Percentiles rank a stretch among this genome's conserved stretches.
phyloP scores from a whole-genome alignment of 2,113 vertebrate genomes.

The Pseudorhombus dupliciocellatus region DNA sequence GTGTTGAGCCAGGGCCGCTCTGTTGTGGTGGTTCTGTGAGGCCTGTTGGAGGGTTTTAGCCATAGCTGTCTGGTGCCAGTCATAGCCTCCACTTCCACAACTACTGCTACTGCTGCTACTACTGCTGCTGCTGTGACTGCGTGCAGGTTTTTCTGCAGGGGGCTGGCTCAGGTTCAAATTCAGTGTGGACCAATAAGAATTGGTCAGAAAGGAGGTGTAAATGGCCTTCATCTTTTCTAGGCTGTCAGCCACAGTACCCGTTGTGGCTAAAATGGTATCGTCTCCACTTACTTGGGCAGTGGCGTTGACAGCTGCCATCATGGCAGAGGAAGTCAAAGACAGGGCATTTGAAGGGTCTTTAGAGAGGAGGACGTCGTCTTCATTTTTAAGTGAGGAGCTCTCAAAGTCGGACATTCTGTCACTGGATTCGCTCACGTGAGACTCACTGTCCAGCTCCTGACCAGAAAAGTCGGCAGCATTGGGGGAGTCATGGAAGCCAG shows the following conservation, averaged over 20 bases:
- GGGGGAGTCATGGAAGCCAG: conserved; percentile 92
- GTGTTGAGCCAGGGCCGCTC: conserved; percentile 63
- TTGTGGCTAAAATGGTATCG: conserved; percentile 76
- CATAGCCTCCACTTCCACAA: conserved; percentile 94
- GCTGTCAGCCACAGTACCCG: conserved; percentile 87
- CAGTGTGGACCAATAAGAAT: conserved; percentile 98
- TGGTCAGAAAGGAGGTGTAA: conserved; percentile 97
- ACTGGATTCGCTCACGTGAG: conserved; percentile 96
- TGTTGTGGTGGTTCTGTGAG: conserved; percentile 86
- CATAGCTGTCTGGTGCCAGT: conserved; percentile 99
- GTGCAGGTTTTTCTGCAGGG: conserved; percentile 86
- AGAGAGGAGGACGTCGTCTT: conserved; percentile 87
- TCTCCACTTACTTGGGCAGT: conserved; percentile 75
- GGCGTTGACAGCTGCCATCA: conserved; percentile 62
- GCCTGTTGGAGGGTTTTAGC: conserved; percentile 96
- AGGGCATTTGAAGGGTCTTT: conserved; percentile 85
- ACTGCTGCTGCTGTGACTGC: conserved; percentile 90
- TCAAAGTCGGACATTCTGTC: conserved; percentile 98
- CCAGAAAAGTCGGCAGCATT: conserved; percentile 91
- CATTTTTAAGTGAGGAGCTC: conserved; percentile 92
- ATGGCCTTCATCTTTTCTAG: conserved; percentile 99
- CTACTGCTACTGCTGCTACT: conserved; percentile 97
- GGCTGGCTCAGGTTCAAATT: conserved; percentile 92
- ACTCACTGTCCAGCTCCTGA: conserved; percentile 98
- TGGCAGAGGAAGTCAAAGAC: conserved; percentile 63